phyloP scores from a whole-genome alignment of 2,113 vertebrate species.

The Prinia subflava region DNA sequence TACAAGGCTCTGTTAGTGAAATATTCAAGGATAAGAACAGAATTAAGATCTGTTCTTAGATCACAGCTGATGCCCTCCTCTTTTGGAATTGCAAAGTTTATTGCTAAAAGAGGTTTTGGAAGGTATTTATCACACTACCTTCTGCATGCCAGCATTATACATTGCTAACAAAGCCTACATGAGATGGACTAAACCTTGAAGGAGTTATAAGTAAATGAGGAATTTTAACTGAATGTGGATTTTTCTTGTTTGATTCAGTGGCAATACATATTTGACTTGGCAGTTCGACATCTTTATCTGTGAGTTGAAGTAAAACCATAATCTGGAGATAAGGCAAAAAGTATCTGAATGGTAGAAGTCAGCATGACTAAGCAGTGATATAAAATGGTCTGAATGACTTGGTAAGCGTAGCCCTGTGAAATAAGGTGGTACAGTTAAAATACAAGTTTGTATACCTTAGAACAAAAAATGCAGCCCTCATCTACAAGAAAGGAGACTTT shows the following conservation, averaged over 20 bases:
- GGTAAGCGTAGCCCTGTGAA: not conserved
- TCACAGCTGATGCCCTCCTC: not conserved
- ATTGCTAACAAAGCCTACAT: not conserved
- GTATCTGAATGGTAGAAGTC: not conserved
- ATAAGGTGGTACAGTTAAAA: not conserved
- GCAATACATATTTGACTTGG: not conserved
- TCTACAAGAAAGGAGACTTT: not conserved
- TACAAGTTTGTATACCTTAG: not conserved
- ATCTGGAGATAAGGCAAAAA: not conserved
- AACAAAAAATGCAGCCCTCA: not conserved
- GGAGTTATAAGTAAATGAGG: not conserved
- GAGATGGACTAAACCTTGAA: not conserved
- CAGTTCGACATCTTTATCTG: not conserved
- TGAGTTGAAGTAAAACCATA: not conserved
- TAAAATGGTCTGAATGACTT: not conserved
- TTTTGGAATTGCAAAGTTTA: not conserved
- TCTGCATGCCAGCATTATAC: not conserved
- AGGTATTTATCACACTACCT: not conserved
- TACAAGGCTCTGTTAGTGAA: not conserved
- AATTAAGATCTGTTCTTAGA: not conserved
- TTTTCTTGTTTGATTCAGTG: not conserved
- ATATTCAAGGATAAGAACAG: not conserved
- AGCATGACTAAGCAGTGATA: not conserved
- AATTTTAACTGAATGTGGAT: not conserved
- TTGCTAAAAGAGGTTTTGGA: not conserved